A percentile compares a stretch with the other conserved stretches of the same genome.
phyloP scores from a whole-genome alignment of 2,797 vertebrate genomes.

The Echeneis naucrates region DNA sequence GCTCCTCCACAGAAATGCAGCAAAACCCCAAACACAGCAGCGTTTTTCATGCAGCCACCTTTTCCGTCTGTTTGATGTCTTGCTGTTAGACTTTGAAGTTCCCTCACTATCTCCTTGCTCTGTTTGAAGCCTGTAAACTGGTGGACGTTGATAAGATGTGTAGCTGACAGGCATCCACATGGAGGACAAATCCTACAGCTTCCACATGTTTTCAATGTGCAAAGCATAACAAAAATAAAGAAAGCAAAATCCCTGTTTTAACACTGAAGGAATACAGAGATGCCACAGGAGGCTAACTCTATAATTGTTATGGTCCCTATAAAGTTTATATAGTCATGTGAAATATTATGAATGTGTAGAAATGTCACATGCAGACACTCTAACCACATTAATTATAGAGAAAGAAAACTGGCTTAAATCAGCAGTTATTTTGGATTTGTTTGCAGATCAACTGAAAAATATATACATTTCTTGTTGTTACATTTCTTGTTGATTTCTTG shows the following conservation, averaged over 20 bases:
- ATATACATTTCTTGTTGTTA: neutral
- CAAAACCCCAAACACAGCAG: neutral
- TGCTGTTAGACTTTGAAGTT: slow-evolving; percentile 64
- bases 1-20: no score
- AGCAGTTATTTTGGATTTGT: neutral
- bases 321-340: neutral
- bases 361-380: neutral
- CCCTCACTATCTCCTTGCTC: slow-evolving; percentile 40
- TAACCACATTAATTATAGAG: no score
- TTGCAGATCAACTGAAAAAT: no score
- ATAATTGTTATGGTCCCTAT: neutral
- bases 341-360: neutral
- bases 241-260: neutral
- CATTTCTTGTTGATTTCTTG: neutral
- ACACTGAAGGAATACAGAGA: neutral
- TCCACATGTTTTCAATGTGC: neutral
- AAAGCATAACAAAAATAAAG: neutral
- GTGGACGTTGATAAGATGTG: slow-evolving; percentile 63
- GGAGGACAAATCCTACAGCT: neutral
- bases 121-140: slow-evolving; percentile 60
- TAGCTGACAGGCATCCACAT: slow-evolving; percentile 28
- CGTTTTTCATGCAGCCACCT: slow-evolving; percentile 8
- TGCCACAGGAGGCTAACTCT: neutral
- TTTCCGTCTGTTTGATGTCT: slow-evolving; percentile 56
- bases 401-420: no score